These are phyloP conservation scores for fruit fly (Drosophila melanogaster) DNA, from an alignment of 1,140 invertebrate genomes.

Conservation along the genomic window DNA sequence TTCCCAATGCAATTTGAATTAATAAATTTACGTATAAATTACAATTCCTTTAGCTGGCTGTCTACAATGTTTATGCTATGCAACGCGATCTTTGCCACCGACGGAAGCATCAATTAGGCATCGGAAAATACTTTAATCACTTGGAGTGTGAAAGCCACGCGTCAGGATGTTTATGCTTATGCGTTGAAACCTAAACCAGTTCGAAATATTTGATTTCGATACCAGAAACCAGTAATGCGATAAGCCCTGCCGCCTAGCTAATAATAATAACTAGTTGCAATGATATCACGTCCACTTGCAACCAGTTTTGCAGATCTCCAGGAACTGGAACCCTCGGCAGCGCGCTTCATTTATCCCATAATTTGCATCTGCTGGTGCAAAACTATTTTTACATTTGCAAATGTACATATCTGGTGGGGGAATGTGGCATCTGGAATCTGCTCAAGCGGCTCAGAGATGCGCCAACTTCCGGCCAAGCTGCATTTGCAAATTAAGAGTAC, in stretches of 20 bases:
- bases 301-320: constrained; percentile 26
- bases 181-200: constrained; percentile 7
- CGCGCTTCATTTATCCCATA: constrained; percentile 34
- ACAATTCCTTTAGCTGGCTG: constrained; percentile 17
- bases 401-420: constrained; percentile 8
- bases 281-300: constrained; percentile 14
- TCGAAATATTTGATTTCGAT: constrained; percentile 11
- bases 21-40: constrained; percentile 75
- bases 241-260: constrained; percentile 23
- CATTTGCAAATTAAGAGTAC: constrained; percentile 17
- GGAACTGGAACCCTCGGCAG: constrained; percentile 1
- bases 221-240: constrained; percentile 5
- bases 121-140: constrained; percentile 61
- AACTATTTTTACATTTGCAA: constrained; percentile 48
- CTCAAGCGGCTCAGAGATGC: constrained; percentile 32
- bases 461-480: constrained; percentile 56
- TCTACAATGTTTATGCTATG: constrained; percentile 47
- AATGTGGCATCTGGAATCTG: constrained; percentile 29
- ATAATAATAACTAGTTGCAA: constrained; percentile 20
- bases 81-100: constrained; percentile 58
- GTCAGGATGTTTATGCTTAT: constrained; percentile 77
- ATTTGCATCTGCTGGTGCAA: constrained; percentile 36
- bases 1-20: constrained; percentile 62
- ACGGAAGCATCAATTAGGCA: constrained; percentile 75
- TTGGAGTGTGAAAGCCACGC: constrained; percentile 58